A percentile compares a stretch with the other conserved stretches of the same genome.
Evolutionary conservation across 2,888 invertebrate genomes (phyloP).

Genomic region (Pseudeuparius sepicola): DNA sequence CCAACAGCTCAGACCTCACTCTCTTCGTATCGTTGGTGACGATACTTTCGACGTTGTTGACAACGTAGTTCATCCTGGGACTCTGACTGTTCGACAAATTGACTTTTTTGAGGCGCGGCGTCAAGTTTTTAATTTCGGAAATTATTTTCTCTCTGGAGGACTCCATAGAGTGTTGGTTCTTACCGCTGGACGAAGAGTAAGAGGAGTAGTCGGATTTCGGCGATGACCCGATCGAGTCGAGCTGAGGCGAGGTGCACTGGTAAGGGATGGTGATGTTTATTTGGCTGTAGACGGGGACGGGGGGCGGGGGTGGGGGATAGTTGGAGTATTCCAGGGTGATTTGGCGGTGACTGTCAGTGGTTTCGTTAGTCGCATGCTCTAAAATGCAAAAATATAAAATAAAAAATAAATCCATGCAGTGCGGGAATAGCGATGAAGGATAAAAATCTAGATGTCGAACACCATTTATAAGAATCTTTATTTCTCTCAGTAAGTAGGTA

Average conservation of each 20-base stretch:
- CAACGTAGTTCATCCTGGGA: constrained; percentile 23
- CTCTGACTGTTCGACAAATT: constrained; percentile 23
- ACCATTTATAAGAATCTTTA: too few relatives aligned
- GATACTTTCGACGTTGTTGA: constrained; percentile 21
- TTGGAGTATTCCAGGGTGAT: too few relatives aligned
- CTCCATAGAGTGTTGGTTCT: constrained; percentile 18
- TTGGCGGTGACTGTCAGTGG: too few relatives aligned
- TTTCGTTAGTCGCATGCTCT: constrained; percentile 35
- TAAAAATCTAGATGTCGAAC: too few relatives aligned
- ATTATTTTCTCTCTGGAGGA: constrained; percentile 26
- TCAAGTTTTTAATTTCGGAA: constrained; percentile 23
- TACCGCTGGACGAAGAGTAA: constrained; percentile 25
- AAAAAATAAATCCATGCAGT: too few relatives aligned
- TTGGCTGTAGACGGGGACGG: constrained; percentile 27
- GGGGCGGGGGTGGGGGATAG: constrained; percentile 23
- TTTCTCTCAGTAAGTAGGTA: too few relatives aligned
- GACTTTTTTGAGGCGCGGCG: constrained; percentile 25
- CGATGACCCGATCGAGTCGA: constrained; percentile 30
- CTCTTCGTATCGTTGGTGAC: constrained; percentile 20
- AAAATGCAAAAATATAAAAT: constrained; percentile 25
- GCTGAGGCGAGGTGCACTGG: constrained; percentile 23
- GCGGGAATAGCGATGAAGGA: too few relatives aligned
- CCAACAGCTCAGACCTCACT: constrained; percentile 23
- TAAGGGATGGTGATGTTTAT: constrained; percentile 29
- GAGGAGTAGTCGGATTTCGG: constrained; percentile 31